Evolutionary conservation across 2,113 vertebrate genomes (phyloP).

Genomic region (Taurulus bubalis): DNA sequence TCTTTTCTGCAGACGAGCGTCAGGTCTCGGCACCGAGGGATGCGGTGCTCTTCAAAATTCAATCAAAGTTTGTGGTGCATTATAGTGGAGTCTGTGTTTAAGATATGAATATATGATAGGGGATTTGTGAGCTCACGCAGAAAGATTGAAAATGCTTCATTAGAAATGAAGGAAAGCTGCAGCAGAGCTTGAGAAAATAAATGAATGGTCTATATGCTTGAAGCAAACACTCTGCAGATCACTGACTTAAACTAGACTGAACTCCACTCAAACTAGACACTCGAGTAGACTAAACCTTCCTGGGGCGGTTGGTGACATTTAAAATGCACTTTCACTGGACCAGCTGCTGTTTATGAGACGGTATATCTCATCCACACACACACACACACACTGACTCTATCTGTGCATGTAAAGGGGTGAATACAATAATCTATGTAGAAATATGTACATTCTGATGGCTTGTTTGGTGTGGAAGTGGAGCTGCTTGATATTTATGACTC

Average conservation of each 20-base stretch:
- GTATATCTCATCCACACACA: background rate
- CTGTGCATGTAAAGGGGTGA: background rate
- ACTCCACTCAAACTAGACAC: background rate
- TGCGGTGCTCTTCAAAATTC: slow-evolving; percentile 6
- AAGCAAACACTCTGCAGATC: background rate
- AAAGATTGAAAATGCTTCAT: background rate
- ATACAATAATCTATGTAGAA: background rate
- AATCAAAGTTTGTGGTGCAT: background rate
- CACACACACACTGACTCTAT: background rate
- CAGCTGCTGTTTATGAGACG: background rate
- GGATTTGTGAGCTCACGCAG: slow-evolving; percentile 4
- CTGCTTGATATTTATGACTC: slow-evolving; percentile 8
- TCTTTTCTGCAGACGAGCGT: background rate
- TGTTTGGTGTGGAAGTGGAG: background rate
- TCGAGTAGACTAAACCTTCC: background rate
- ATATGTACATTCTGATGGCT: background rate
- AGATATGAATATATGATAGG: background rate
- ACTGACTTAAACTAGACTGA: background rate
- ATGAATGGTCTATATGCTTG: background rate
- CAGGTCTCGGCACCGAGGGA: background rate
- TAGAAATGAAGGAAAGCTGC: background rate
- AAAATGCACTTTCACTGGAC: slow-evolving; percentile 19
- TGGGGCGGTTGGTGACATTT: slow-evolving; percentile 8
- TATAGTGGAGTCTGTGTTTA: slow-evolving; percentile 3
- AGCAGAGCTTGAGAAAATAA: background rate